These are phyloP conservation scores for Aptenodytes forsteri DNA, from an alignment of 2,113 vertebrate species.

Conservation along the genomic window DNA sequence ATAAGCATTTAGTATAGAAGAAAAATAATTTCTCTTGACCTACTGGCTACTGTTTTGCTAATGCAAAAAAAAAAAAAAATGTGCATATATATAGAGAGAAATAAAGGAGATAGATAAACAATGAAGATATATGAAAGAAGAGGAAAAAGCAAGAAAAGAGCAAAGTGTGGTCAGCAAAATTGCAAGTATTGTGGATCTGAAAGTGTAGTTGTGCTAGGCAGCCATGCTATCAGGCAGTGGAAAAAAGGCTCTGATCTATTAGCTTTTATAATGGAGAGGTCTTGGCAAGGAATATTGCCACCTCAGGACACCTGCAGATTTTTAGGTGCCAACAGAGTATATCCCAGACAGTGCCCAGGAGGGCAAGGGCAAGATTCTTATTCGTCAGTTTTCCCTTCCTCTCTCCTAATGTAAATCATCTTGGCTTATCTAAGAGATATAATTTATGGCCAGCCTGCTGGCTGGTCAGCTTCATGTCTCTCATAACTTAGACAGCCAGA, in stretches of 20 bases:
- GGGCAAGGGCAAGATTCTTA: not conserved
- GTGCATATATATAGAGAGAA: not conserved
- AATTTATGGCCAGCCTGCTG: slow-evolving; percentile 47
- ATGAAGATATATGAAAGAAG: not conserved
- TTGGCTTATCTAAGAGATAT: not conserved
- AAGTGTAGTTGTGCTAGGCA: not conserved
- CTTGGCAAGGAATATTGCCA: not conserved
- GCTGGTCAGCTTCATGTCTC: not conserved
- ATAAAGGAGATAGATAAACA: not conserved
- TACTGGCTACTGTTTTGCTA: not conserved
- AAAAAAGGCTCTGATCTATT: not conserved
- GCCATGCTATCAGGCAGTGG: not conserved
- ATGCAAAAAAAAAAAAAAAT: not conserved
- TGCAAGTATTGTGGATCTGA: not conserved
- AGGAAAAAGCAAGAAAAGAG: not conserved
- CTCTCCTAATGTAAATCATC: not conserved
- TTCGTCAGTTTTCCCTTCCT: not conserved
- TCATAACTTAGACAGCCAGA: slow-evolving; percentile 65
- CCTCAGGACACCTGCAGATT: not conserved
- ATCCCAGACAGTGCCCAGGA: not conserved
- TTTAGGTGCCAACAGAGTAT: not conserved
- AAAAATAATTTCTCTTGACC: not conserved
- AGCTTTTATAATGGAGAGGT: not conserved
- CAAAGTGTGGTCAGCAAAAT: not conserved
- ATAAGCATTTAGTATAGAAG: not conserved